Percentiles rank a stretch among this genome's conserved stretches.
Evolutionary conservation across 2,888 invertebrate species (phyloP).

Genomic region (Frankliniella intonsa): DNA sequence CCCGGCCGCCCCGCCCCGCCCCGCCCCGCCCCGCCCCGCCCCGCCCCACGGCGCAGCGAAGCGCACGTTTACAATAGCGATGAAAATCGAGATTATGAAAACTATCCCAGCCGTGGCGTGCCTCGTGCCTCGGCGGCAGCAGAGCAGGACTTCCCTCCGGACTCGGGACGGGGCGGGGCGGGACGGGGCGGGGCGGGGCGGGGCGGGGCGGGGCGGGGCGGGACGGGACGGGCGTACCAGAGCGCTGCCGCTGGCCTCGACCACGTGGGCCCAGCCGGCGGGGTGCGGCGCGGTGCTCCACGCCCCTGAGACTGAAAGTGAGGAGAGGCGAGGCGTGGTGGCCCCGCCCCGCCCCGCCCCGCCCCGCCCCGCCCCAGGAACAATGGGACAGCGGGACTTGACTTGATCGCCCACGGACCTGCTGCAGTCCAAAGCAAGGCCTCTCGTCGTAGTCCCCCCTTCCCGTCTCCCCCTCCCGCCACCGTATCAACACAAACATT

Average conservation of each 20-base stretch:
- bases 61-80: neutral
- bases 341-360: neutral
- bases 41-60: neutral
- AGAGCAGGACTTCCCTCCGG: neutral
- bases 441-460: neutral
- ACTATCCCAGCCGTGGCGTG: neutral
- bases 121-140: neutral
- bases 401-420: neutral
- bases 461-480: neutral
- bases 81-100: constrained; percentile 22
- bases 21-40: too few species aligned
- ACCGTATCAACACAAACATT: constrained; percentile 1
- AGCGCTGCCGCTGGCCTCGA: too few species aligned
- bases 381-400: constrained; percentile 9
- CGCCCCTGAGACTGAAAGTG: constrained; percentile 6
- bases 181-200: too few species aligned
- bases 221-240: too few species aligned
- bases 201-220: too few species aligned
- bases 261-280: too few species aligned
- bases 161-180: too few species aligned
- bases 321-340: neutral
- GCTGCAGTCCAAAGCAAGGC: neutral
- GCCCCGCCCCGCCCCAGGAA: neutral
- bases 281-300: too few species aligned
- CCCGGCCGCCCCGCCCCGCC: too few species aligned